Evolutionary conservation across 92 coral and sea anemone genomes (phyloP), one percentile per base, ranked within the genome.

Genomic region (Pocillopora grandis): DNA sequence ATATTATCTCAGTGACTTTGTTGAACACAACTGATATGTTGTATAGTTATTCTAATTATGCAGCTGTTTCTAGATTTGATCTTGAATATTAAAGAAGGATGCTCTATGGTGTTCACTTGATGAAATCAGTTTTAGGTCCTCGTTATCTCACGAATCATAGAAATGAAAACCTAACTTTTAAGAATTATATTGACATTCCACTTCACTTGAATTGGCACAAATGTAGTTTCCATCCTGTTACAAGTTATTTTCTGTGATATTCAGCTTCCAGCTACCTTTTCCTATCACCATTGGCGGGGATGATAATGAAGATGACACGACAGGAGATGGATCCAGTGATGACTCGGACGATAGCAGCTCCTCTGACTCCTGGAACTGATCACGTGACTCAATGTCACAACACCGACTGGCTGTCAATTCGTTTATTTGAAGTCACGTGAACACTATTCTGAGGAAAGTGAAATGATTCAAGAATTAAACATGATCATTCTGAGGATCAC

Each of bases 271-370:
- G 71, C 71, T 52, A 27, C 84, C 90, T 15, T 80, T 90, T 60
- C 64, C 87, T 67, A 83, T 90, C 60, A 72, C 82, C 36, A 75
- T 87, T 61, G 87, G 63, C 27, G 89, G 31, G 37, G 94, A 91
- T n/a, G 94, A 91, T 15, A 89, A 93, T 71, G 97, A 89, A 31
- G 92, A 91, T 78, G 97, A 93, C 77, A 91, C 97, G 60, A 91
- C 95, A 6, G 92, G 88, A 58, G 94, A 91, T 71, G 91, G 83
- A 18, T 76, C 90, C 15, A 88, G 85, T 58, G 95, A 91, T 49
- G 93, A 87, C 72, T 84, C 87, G 15, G 77, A 72, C 19, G 73
- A 23, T 56, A 82, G 86, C 79, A 82, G 69, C 69, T 80, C 85
- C n/a, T 58, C 76, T n/a, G 81, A 77, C 58, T 37, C 81, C 48